These are phyloP conservation scores for Ptilorrhoa leucosticta DNA, from an alignment of 2,113 vertebrate species.

Conservation along the genomic window DNA sequence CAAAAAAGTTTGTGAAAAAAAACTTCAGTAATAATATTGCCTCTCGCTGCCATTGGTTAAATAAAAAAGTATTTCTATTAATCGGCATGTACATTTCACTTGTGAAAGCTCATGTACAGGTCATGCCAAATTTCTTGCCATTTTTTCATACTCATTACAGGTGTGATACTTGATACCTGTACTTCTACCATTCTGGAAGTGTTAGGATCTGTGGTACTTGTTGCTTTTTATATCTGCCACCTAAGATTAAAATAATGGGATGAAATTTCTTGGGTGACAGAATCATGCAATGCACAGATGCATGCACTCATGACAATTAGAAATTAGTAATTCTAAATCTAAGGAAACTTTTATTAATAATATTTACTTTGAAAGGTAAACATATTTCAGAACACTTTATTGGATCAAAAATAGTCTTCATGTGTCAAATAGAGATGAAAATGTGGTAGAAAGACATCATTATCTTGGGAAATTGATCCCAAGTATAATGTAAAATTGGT, in stretches of 20 bases:
- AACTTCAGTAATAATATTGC: neutral
- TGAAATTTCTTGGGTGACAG: neutral
- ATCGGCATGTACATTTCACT: neutral
- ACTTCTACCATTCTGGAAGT: neutral
- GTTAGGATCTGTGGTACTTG: neutral
- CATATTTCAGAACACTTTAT: neutral
- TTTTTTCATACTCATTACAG: neutral
- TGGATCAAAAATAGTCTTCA: neutral
- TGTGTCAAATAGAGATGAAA: neutral
- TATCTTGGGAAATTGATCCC: neutral
- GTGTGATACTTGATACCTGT: neutral
- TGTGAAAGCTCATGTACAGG: neutral
- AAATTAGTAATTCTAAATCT: neutral
- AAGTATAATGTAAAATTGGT: neutral
- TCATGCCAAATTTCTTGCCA: neutral
- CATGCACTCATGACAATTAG: neutral
- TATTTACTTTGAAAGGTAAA: neutral
- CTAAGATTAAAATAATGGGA: neutral
- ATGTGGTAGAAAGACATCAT: rapidly evolving
- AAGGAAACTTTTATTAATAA: neutral
- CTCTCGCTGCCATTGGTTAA: neutral
- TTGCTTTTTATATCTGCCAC: neutral
- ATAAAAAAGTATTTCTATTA: neutral
- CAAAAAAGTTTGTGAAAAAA: neutral
- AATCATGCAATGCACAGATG: neutral